phyloP scores from a whole-genome alignment of 2,797 vertebrate genomes.

The Muraenolepis orangiensis region DNA sequence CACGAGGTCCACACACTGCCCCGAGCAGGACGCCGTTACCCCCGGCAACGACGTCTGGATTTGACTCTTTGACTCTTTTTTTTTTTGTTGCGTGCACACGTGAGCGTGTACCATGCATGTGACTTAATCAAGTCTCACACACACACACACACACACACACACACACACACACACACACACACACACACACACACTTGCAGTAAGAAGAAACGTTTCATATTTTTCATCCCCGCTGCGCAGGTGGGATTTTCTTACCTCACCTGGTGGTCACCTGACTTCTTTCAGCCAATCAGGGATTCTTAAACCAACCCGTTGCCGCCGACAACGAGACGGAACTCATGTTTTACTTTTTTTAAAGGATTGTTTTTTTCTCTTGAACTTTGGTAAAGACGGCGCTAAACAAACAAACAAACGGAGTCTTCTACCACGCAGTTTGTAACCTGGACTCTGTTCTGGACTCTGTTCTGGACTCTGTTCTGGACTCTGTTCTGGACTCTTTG shows the following conservation, averaged over 20 bases:
- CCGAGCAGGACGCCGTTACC: conserved; percentile 26
- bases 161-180: conserved; percentile 28
- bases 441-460: conserved; percentile 58
- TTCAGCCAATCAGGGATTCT: conserved; percentile 84
- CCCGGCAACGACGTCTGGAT: conserved; percentile 45
- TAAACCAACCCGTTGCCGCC: conserved; percentile 70
- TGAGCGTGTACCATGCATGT: conserved; percentile 50
- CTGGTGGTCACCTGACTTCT: conserved; percentile 79
- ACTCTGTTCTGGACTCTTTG: conserved; percentile 57
- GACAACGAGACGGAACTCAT: conserved; percentile 55
- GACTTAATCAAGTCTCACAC: conserved; percentile 45
- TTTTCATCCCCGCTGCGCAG: conserved; percentile 59
- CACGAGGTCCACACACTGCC: conserved; percentile 67
- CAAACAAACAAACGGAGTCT: neutral
- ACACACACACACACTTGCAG: conserved; percentile 44
- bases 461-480: conserved; percentile 59
- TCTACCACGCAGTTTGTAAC: conserved; percentile 43
- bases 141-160: neutral
- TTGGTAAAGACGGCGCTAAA: conserved; percentile 38
- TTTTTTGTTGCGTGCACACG: no score
- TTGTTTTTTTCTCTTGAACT: conserved; percentile 45
- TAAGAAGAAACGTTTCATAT: conserved; percentile 57
- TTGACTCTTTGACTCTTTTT: no score
- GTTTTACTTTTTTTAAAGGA: conserved; percentile 61
- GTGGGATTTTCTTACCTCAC: conserved; percentile 75